Base-by-base conservation (phyloP, 1,140 invertebrate species). In the Drosophila nigromelanica region DNA sequence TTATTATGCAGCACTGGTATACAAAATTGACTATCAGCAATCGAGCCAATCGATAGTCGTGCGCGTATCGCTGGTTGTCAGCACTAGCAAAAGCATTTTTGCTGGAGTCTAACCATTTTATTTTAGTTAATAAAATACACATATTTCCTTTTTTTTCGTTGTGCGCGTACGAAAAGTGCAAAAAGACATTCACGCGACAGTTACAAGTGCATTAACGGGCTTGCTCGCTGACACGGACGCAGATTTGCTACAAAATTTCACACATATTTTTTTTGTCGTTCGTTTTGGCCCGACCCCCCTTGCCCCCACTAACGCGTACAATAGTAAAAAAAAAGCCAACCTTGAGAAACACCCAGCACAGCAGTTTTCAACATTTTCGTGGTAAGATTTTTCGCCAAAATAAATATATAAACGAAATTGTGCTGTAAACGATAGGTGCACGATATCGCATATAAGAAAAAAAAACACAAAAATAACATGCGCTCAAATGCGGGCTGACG, bases 121-220 rank as follows among this genome's bases (percentile, higher is more conserved):
- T 87, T 87, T 87, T 89, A 82, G 72, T 89, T 87, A 82, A 87
- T 89, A 89, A 89, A 79, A 82, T 87, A 87, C 52, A 79, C 55
- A 82, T 73, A 89, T 78, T 86, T 80, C 56, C 72, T 60, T 78
- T 89, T 75, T 78, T 89, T 82, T 64, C 51, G 78, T 76, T 76
- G 78, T 87, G 76, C 79, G 83, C 79, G 68, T 55, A 69, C 56
- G 48, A 76, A 56, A 56, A 76, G 52, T 78, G 55, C 55, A 78
- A 64, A 67, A 78, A 69, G 43, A 78, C 60, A 64, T 54, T 64
- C n/a, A 56, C 43, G 71, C 48, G 33, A 60, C 15, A 69, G 70
- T 62, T 59, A 14, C 40, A 58, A 40, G 71, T 54, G 59, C n/a
- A 68, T 50, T 47, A 50, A 63, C 27, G 52, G 51, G 48, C 45